phyloP scores from a whole-genome alignment of 2,797 vertebrate species.

The Crocidura indochinensis region DNA sequence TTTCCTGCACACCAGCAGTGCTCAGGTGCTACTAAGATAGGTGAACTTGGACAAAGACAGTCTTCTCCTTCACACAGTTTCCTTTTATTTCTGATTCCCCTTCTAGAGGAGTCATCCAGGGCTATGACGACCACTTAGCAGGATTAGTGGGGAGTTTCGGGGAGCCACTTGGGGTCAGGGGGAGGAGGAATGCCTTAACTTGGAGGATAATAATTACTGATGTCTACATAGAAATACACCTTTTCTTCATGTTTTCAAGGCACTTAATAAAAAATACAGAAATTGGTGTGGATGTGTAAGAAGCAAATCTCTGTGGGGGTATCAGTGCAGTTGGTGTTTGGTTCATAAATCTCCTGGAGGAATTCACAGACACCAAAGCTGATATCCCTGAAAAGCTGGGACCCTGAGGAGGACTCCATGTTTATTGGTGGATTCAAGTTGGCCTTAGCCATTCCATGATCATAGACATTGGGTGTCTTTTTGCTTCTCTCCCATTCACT shows the following conservation, averaged over 20 bases:
- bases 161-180: constrained; percentile 44
- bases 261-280: constrained; percentile 95
- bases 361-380: not conserved
- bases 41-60: constrained; percentile 35
- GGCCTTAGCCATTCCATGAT: not conserved
- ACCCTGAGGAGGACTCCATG: constrained; percentile 28
- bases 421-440: not conserved
- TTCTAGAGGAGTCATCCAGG: constrained; percentile 46
- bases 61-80: constrained; percentile 71
- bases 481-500: not conserved
- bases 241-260: constrained; percentile 93
- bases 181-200: constrained; percentile 86
- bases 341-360: not conserved
- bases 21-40: constrained; percentile 64
- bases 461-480: not conserved
- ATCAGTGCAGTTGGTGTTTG: constrained; percentile 10
- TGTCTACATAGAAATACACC: constrained; percentile 86
- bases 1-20: constrained; percentile 72
- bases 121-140: not conserved
- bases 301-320: constrained; percentile 5
- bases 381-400: constrained; percentile 31
- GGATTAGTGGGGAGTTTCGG: constrained; percentile 69
- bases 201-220: constrained; percentile 85
- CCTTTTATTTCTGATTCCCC: constrained; percentile 59
- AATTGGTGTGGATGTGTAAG: constrained; percentile 77